These are phyloP conservation scores for Aleiodes alternator DNA, from an alignment of 2,888 invertebrate genomes.

Conservation along the genomic window DNA sequence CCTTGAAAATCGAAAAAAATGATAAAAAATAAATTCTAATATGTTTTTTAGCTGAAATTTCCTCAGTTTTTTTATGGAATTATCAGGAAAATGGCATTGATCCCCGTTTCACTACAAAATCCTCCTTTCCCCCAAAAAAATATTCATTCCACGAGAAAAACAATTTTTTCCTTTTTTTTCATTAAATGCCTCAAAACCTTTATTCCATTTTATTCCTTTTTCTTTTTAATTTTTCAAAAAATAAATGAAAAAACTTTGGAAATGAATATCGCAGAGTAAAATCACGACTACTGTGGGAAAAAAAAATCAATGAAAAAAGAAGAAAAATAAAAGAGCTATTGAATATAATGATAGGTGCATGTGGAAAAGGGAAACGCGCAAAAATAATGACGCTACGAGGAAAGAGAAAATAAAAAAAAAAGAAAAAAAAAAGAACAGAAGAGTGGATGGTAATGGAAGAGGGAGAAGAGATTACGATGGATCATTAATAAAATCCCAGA, in stretches of 20 bases:
- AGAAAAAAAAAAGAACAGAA: neutral
- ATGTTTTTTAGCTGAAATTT: too few relatives aligned
- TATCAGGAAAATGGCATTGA: too few relatives aligned
- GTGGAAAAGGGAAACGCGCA: constrained; percentile 23
- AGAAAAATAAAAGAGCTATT: neutral
- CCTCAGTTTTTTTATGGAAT: too few relatives aligned
- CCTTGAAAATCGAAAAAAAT: too few relatives aligned
- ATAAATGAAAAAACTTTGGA: neutral
- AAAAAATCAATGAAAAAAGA: neutral
- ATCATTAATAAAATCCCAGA: constrained; percentile 55
- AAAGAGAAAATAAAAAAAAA: constrained; percentile 3
- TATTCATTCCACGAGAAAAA: too few relatives aligned
- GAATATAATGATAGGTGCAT: constrained; percentile 14
- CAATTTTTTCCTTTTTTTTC: too few relatives aligned
- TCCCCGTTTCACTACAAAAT: too few relatives aligned
- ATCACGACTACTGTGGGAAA: neutral
- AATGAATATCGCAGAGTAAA: neutral
- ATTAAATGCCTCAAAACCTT: too few relatives aligned
- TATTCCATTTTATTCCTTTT: too few relatives aligned
- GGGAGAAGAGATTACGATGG: constrained; percentile 44
- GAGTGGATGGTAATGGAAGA: neutral
- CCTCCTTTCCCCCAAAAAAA: too few relatives aligned
- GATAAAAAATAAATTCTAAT: too few relatives aligned
- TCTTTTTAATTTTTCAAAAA: neutral
- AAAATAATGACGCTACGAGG: constrained; percentile 32